Percentiles rank a stretch among this genome's conserved stretches.
These are phyloP conservation scores for Oncorhynchus kisutch DNA, from an alignment of 2,113 vertebrate genomes.

Conservation along the genomic window DNA sequence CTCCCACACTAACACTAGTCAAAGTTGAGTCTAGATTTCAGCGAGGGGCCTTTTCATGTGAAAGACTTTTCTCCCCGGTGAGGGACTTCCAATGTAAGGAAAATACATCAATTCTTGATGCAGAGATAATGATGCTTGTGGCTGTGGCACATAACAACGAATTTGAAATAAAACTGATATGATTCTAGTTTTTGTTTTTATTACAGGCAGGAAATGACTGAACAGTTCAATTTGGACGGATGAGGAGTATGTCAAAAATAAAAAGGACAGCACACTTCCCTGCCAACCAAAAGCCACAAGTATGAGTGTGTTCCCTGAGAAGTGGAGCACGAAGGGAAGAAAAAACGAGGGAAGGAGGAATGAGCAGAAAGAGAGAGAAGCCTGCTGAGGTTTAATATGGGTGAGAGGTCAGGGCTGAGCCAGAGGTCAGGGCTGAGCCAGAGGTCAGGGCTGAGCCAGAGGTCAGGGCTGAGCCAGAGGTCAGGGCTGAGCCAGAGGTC, in stretches of 20 bases:
- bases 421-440: conserved; percentile 49
- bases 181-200: conserved; percentile 36
- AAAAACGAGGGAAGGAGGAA: neutral
- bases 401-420: conserved; percentile 68
- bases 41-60: neutral
- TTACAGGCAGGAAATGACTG: conserved; percentile 61
- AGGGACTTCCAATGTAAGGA: neutral
- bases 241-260: conserved; percentile 59
- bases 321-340: conserved; percentile 23
- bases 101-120: neutral
- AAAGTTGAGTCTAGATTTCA: neutral
- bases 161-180: conserved; percentile 50
- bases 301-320: conserved; percentile 75
- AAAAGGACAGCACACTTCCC: conserved; percentile 65
- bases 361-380: conserved; percentile 13
- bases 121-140: conserved; percentile 20
- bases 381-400: conserved; percentile 68
- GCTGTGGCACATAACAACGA: conserved; percentile 15
- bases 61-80: neutral
- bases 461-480: too few relatives aligned
- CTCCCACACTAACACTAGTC: neutral
- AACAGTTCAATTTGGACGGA: conserved; percentile 65
- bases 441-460: conserved; percentile 48
- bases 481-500: conserved; percentile 71
- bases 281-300: conserved; percentile 75